Conservation (phyloP, 1,140 invertebrate species). For the Tenebrio molitor region DNA sequence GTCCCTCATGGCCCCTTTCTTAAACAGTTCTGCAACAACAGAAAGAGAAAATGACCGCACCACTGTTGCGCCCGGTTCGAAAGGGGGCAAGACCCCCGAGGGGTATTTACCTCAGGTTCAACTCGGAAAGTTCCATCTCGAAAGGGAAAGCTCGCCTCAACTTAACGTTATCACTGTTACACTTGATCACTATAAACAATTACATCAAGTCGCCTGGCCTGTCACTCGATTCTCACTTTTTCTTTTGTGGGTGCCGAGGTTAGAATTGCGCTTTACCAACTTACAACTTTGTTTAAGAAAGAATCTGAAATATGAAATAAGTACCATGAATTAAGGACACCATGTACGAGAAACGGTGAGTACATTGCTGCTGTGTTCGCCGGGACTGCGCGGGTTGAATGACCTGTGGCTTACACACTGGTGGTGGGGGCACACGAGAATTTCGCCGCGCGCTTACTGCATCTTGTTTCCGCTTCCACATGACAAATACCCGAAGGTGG, state of each 20-base stretch:
- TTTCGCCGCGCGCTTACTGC: slow-evolving; percentile 62
- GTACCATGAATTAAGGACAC: slow-evolving; percentile 63
- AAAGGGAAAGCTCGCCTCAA: slow-evolving; percentile 26
- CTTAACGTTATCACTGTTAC: slow-evolving; percentile 17
- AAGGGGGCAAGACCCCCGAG: no score
- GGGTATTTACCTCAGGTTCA: slow-evolving; percentile 9
- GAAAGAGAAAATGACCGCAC: background rate
- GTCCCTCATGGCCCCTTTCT: slow-evolving; percentile 22
- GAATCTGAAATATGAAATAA: slow-evolving; percentile 53
- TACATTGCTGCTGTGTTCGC: slow-evolving; percentile 60
- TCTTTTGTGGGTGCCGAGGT: background rate
- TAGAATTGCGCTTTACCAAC: background rate
- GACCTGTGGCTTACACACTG: slow-evolving; percentile 64
- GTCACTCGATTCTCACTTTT: background rate
- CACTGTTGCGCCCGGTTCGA: no score
- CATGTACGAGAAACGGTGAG: slow-evolving; percentile 58
- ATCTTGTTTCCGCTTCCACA: slow-evolving; percentile 60
- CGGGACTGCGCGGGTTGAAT: slow-evolving; percentile 66
- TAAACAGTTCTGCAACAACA: slow-evolving; percentile 14
- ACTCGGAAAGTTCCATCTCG: slow-evolving; percentile 1
- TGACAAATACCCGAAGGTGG: slow-evolving; percentile 38
- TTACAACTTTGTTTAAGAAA: slow-evolving; percentile 23
- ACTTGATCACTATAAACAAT: slow-evolving; percentile 19
- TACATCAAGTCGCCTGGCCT: background rate
- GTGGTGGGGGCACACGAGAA: slow-evolving; percentile 60